Evolutionary conservation across 2,113 vertebrate genomes (phyloP), one percentile per base, ranked within the genome.

Genomic region (Parotia lawesii): DNA sequence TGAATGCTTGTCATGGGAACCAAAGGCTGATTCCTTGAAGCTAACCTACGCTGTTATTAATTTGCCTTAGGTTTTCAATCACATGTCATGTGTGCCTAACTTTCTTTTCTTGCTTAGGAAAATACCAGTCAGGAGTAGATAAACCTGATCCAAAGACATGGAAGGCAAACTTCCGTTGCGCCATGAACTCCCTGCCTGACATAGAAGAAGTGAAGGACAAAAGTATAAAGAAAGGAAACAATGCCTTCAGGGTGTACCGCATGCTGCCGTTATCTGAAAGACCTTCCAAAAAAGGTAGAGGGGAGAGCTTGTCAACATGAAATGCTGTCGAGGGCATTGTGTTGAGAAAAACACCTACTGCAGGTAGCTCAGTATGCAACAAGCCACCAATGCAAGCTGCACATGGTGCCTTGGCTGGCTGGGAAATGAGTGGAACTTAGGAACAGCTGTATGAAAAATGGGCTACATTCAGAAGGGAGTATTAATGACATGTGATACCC

Each of bases 211-310:
- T 99, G 77, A 99, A 99, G 96, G 98, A 99, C 94, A 98, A 98
- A 94, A 99, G 98, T 45, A 99, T 98, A 96, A 99, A 99, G 97
- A 99, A 99, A 97, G 99, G 99, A 97, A 99, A 99, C 37, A 99
- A 99, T 10, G 99, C 99, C 64, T 99, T 99, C 97, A 98, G 99
- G 82, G 99, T 99, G 16, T 99, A 99, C 94, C 98, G 98, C 80
- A 99, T 99, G 99, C 96, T 99, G 83, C 98, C 99, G 0, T 97
- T 98, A 8, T 97, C 98, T 2, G 99, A 99, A 94, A 98, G 98
- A 58, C 98, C 97, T 92, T 97, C 98, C 48, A 99, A 99, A 97
- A 99, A 99, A 99, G 99, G 99, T 99, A 96, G 50, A 90, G 51
- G 28, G 61, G n/a, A 75, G 48, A 87, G 7, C 22, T 40, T 80